A percentile compares a stretch with the other conserved stretches of the same genome.
These are phyloP conservation scores for Hemibagrus wyckioides DNA, from an alignment of 2,113 vertebrate genomes.

Conservation along the genomic window DNA sequence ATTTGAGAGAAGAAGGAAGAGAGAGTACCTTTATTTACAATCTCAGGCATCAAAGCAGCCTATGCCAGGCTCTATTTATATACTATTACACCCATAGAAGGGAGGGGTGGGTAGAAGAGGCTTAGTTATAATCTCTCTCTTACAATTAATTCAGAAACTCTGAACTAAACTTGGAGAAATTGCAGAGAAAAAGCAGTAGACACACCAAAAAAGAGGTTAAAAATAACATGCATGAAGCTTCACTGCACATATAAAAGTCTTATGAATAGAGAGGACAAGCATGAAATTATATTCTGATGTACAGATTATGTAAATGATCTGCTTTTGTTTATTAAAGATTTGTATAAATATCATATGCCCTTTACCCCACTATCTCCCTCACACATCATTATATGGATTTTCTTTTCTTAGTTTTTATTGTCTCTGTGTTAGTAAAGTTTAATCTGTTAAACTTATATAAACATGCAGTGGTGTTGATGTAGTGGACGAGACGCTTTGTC, in stretches of 20 bases:
- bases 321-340: not conserved
- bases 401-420: not conserved
- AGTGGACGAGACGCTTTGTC: constrained; percentile 27
- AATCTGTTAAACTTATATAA: constrained; percentile 28
- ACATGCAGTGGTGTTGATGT: constrained; percentile 33
- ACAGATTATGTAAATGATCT: not conserved
- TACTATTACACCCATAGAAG: not conserved
- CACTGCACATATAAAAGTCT: not conserved
- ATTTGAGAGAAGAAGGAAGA: not conserved
- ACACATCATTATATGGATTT: not conserved
- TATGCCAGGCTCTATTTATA: constrained; percentile 44
- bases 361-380: not conserved
- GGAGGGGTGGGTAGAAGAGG: constrained; percentile 35
- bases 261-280: not conserved
- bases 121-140: not conserved
- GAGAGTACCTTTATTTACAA: not conserved
- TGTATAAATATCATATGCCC: not conserved
- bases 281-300: not conserved
- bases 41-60: constrained; percentile 18
- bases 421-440: constrained; percentile 1
- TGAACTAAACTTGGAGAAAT: not conserved
- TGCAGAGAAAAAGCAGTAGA: not conserved
- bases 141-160: not conserved
- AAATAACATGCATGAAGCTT: not conserved
- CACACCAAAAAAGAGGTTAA: not conserved